Conservation (phyloP, 2,113 vertebrate species). For the Romanogobio albipinnatus region DNA sequence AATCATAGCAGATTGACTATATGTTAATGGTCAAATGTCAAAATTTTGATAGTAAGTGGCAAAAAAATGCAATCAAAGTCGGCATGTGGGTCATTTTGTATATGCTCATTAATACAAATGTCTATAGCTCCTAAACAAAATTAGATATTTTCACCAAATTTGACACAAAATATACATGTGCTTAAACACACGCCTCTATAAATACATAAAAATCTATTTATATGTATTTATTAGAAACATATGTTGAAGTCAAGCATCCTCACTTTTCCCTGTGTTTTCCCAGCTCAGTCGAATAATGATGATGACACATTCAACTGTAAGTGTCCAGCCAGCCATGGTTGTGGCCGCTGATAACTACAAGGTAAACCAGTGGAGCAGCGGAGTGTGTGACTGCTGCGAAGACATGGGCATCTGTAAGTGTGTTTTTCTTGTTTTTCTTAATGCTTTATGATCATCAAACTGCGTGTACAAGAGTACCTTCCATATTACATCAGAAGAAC, state of each 20-base stretch:
- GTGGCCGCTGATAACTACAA: background rate
- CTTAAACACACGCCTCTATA: background rate
- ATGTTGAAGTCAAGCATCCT: background rate
- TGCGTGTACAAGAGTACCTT: too few species aligned
- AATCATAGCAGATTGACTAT: too few species aligned
- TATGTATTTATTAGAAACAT: background rate
- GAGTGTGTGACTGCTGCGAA: constrained; percentile 57
- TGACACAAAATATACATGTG: background rate
- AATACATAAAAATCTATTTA: background rate
- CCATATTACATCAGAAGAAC: too few species aligned
- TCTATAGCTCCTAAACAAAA: too few species aligned
- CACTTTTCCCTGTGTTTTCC: background rate
- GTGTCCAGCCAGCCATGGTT: constrained; percentile 28
- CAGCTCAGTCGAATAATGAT: background rate
- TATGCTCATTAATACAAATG: too few species aligned
- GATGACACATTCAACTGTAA: constrained; percentile 34
- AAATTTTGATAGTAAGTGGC: too few species aligned
- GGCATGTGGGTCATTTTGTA: too few species aligned
- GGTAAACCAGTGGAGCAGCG: constrained; percentile 37
- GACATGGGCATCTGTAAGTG: constrained; percentile 57
- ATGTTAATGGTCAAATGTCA: too few species aligned
- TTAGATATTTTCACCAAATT: too few species aligned
- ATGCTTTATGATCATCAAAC: too few species aligned
- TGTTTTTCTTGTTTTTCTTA: too few species aligned
- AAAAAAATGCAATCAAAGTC: too few species aligned